A percentile compares a stretch with the other conserved stretches of the same genome.
These are phyloP conservation scores for Hypomesus transpacificus DNA, from an alignment of 2,113 vertebrate genomes.

Conservation along the genomic window DNA sequence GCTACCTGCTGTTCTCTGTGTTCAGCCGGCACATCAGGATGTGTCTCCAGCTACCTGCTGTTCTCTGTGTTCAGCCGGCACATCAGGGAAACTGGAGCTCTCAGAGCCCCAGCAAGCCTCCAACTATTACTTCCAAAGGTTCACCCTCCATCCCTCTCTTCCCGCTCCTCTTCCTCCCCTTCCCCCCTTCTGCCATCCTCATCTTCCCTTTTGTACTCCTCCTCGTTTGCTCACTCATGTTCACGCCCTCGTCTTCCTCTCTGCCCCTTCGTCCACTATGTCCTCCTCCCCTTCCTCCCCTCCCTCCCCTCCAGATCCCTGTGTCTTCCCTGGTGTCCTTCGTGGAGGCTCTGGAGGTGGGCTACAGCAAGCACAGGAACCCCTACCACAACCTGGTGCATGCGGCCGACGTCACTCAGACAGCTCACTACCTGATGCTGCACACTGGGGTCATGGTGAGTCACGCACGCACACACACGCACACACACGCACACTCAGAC, in stretches of 20 bases:
- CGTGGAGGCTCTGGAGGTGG: slow-evolving; percentile 92
- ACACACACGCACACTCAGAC: slow-evolving; percentile 79
- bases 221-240: too few relatives aligned
- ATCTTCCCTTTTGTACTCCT: neutral
- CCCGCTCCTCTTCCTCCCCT: neutral
- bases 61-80: neutral
- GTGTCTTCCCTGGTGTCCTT: slow-evolving; percentile 90
- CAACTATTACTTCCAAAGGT: neutral
- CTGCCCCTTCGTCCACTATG: too few relatives aligned
- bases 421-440: slow-evolving; percentile 96
- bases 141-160: neutral
- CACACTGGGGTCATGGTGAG: slow-evolving; percentile 96
- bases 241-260: too few relatives aligned
- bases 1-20: neutral
- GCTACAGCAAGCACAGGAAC: slow-evolving; percentile 98
- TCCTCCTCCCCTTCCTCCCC: neutral
- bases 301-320: slow-evolving; percentile 77
- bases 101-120: neutral
- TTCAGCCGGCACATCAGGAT: neutral
- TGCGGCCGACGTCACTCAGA: slow-evolving; percentile 96
- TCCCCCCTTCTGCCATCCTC: neutral
- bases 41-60: neutral
- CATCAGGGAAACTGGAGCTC: neutral
- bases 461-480: slow-evolving; percentile 43
- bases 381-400: slow-evolving; percentile 98